Evolutionary conservation across 1,140 invertebrate species (phyloP).

Genomic region (Drosophila ironensis): DNA sequence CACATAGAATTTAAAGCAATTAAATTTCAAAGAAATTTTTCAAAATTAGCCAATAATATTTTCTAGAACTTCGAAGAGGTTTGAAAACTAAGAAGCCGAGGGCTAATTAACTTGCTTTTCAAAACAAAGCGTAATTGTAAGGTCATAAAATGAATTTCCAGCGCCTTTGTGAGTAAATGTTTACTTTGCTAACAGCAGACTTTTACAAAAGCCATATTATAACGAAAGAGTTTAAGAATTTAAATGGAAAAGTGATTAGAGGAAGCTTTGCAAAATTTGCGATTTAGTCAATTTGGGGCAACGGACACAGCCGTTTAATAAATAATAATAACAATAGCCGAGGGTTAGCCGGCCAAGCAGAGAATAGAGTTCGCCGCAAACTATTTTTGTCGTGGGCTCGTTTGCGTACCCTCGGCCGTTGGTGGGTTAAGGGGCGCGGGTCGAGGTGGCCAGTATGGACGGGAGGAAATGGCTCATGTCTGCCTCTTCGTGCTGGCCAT

Average conservation of each 20-base stretch:
- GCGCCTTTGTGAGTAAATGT: no score
- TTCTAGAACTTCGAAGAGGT: no score
- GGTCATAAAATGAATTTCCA: no score
- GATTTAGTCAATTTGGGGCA: constrained; percentile 24
- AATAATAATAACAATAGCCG: constrained; percentile 16
- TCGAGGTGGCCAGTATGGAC: background rate
- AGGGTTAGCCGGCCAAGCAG: background rate
- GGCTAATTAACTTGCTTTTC: no score
- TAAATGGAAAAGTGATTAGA: background rate
- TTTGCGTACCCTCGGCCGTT: constrained; percentile 16
- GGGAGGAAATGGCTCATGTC: constrained; percentile 16
- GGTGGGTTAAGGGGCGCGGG: constrained; percentile 13
- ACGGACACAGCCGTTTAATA: constrained; percentile 14
- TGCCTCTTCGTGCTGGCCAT: constrained; percentile 9
- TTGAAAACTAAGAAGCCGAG: no score
- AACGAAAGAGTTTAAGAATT: background rate
- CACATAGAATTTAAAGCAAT: background rate
- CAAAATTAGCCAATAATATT: background rate
- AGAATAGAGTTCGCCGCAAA: constrained; percentile 27
- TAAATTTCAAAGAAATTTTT: background rate
- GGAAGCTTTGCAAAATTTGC: constrained; percentile 20
- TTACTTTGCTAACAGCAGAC: no score
- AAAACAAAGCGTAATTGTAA: no score
- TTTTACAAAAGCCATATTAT: background rate
- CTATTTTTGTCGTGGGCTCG: constrained; percentile 33